Base-by-base conservation (phyloP, 2,113 vertebrate genomes). In the Hylia prasina region DNA sequence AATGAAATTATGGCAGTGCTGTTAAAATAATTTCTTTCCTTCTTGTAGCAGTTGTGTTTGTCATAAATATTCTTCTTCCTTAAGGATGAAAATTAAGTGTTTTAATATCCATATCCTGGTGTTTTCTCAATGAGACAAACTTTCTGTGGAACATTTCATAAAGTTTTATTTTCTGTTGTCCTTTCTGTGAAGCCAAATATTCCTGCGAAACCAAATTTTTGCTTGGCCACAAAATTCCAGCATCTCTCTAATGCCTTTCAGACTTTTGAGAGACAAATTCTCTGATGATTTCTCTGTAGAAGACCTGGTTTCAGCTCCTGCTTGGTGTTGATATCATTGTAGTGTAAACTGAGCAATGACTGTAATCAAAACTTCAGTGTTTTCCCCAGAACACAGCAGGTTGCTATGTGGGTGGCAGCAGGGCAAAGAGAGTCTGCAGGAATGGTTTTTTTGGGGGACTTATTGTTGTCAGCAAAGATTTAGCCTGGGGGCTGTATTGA, bases 331-430 rank as follows among this genome's bases (percentile, higher is more conserved):
- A 66, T 86, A 80, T 48, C 39, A 23, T 39, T 90, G n/a, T 48
- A 37, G 25, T 80, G 77, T 75, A 89, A 95, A 81, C 64, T 68
- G 82, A 95, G 85, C 79, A 88, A 78, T 93, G 85, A 81, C 65
- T 94, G 40, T 70, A 92, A 89, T 88, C 79, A 88, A 73, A 93
- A 83, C 73, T 93, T 82, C 87, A 58, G 68, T 72, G 50, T 90
- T 96, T 95, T 86, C 79, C 71, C 31, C 60, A 83, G 90, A 94
- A 81, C 13, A 6, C 64, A 94, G 80, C 35, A 90, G 88, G 79
- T 75, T 92, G 64, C 56, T 77, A 2, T 5, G 90, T 92, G 76
- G 87, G 94, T 68, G 68, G 71, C 60, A 90, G 44, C 48, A 91
- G 79, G 47, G 79, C 64, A 88, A 90, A 31, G 8, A 65, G 39